phyloP scores from a whole-genome alignment of 1,140 invertebrate species.

The Meloidogyne hapla region DNA sequence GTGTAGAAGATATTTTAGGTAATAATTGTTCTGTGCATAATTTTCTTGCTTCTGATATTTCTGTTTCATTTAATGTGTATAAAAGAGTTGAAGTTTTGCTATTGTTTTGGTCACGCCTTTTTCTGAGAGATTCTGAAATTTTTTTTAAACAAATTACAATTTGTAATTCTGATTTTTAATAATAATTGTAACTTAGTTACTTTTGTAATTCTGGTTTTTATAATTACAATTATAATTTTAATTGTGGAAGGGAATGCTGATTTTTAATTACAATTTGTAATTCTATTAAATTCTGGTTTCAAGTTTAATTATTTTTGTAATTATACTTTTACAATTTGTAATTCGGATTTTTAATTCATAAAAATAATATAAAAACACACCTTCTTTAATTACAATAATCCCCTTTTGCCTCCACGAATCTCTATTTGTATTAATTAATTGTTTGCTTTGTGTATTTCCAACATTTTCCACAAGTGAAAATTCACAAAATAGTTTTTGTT shows the following conservation, averaged over 20 bases:
- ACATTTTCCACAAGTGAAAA: background rate
- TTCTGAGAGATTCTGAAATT: background rate
- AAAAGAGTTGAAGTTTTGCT: background rate
- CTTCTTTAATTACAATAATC: background rate
- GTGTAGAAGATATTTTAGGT: background rate
- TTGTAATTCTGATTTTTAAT: background rate
- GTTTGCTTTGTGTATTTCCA: background rate
- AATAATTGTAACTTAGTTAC: background rate
- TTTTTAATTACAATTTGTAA: too few species aligned
- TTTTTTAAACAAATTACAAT: too few species aligned
- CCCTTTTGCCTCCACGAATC: background rate
- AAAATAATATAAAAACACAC: background rate
- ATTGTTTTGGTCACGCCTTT: background rate
- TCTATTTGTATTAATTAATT: background rate
- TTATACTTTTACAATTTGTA: too few species aligned
- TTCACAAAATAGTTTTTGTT: conserved; percentile 19
- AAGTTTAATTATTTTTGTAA: too few species aligned
- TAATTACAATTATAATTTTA: too few species aligned
- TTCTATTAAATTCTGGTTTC: too few species aligned
- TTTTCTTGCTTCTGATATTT: background rate
- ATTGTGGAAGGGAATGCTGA: too few species aligned
- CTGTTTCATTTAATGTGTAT: background rate
- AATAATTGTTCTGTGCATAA: background rate
- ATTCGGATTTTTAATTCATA: background rate
- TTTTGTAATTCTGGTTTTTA: background rate